Evolutionary conservation across 1,140 invertebrate species (phyloP), one percentile per base, ranked within the genome.

Genomic region (Philopotamus ludificatus): DNA sequence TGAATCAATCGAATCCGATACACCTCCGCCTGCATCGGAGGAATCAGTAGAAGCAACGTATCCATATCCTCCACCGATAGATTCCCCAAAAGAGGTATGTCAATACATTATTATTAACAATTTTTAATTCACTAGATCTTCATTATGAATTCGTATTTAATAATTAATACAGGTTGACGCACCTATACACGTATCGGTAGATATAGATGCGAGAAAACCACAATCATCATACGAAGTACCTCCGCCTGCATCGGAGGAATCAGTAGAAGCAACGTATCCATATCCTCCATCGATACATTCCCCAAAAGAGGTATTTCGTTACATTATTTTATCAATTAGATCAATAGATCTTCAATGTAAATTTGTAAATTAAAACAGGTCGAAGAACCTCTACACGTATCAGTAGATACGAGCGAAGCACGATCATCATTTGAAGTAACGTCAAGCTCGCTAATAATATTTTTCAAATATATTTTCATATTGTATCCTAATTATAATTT

Each of bases 11-110:
- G n/a, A n/a, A 8, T 39, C 8, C n/a, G 34, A n/a, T 8, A n/a
- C n/a, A 8, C 34, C 34, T 39, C 34, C 8, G n/a, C 8, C 8
- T 8, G 8, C 34, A 39, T 8, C n/a, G 34, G n/a, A 8, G 8
- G 34, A 39, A 39, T n/a, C 34, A 39, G n/a, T n/a, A 8, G n/a
- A 39, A 10, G 16, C 34, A 57, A 45, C 47, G 25, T 66, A 66
- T 21, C 49, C 21, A 23, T 66, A 66, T 50, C 58, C 65, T 12
- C 47, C 20, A 53, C 49, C 65, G n/a, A 16, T 42, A 18, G 21
- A 22, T 59, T 8, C 34, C 34, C 34, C 8, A 8, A 8, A 8
- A 39, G 8, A 8, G n/a, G 8, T 8, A 8, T 39, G 8, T 39
- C n/a, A n/a, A n/a, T n/a, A n/a, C n/a, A n/a, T n/a, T n/a, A n/a